Percentiles rank a stretch among this genome's conserved stretches.
phyloP scores from a whole-genome alignment of 2,888 invertebrate genomes.

The Noctua pronuba region DNA sequence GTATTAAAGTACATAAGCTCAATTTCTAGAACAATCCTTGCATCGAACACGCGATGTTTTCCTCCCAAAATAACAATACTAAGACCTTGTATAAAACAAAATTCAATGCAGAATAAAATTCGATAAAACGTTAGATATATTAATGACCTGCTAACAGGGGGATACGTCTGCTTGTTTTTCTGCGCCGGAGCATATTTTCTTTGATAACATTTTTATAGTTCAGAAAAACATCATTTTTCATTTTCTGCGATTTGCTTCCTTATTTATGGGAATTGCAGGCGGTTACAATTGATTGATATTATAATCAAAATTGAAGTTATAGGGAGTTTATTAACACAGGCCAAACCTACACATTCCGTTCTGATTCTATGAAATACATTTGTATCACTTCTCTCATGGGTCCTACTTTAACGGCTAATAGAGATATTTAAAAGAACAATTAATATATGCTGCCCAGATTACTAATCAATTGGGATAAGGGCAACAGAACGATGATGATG shows the following conservation, averaged over 20 bases:
- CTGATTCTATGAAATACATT: not conserved
- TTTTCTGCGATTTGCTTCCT: not conserved
- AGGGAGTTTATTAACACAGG: not conserved
- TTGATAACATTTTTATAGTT: conserved; percentile 44
- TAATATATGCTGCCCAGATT: not conserved
- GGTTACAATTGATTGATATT: conserved; percentile 4
- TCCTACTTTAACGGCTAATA: not conserved
- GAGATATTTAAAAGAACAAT: not conserved
- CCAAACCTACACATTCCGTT: not conserved
- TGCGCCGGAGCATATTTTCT: conserved; percentile 25
- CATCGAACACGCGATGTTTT: conserved; percentile 11
- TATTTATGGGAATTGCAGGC: conserved; percentile 2
- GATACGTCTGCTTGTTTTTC: conserved; percentile 36
- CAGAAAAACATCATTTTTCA: conserved; percentile 34
- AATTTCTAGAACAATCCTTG: conserved; percentile 22
- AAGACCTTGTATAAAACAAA: conserved; percentile 29
- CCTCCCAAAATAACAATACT: conserved; percentile 41
- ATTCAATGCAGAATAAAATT: conserved; percentile 46
- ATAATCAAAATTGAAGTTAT: conserved; percentile 12
- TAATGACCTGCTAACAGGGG: conserved; percentile 45
- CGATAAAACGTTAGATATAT: conserved; percentile 45
- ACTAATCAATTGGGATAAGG: not conserved
- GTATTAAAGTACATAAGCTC: not conserved
- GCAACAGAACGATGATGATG: not conserved
- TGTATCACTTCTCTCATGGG: not conserved